Evolutionary conservation across 2,888 invertebrate species (phyloP).

Genomic region (Amphiduros pacificus): DNA sequence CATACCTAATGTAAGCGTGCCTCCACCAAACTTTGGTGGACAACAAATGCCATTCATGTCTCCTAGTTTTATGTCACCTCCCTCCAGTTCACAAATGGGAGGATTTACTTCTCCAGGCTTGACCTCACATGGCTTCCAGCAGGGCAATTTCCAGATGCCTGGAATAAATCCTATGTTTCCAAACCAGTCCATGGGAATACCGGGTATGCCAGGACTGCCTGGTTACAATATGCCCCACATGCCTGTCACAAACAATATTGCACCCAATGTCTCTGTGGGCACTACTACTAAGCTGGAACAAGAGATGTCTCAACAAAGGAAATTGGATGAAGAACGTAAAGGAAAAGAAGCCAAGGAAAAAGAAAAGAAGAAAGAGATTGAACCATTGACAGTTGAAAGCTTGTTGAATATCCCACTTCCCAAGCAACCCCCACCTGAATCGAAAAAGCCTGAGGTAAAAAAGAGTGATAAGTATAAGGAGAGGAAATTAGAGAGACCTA

Average conservation of each 20-base stretch:
- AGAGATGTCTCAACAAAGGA: background rate
- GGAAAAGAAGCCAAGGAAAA: constrained; percentile 3
- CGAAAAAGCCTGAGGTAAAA: background rate
- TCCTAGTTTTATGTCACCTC: too few relatives aligned
- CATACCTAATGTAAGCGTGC: too few relatives aligned
- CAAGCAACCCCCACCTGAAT: background rate
- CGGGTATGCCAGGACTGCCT: too few relatives aligned
- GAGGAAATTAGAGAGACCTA: background rate
- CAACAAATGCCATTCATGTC: too few relatives aligned
- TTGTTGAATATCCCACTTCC: constrained; percentile 28
- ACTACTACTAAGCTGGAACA: background rate
- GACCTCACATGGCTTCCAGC: too few relatives aligned
- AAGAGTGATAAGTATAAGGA: background rate
- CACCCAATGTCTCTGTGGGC: background rate
- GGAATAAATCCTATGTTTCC: too few relatives aligned
- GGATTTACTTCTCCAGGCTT: too few relatives aligned
- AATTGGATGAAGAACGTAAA: background rate
- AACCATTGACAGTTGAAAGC: constrained; percentile 28
- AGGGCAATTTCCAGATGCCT: too few relatives aligned
- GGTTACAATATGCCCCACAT: background rate
- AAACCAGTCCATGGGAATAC: too few relatives aligned
- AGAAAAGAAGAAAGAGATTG: constrained; percentile 24
- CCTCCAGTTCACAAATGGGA: too few relatives aligned
- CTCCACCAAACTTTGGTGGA: too few relatives aligned
- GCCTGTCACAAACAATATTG: background rate